Base-by-base conservation (phyloP, 2,113 vertebrate species). In the Trichechus manatus region DNA sequence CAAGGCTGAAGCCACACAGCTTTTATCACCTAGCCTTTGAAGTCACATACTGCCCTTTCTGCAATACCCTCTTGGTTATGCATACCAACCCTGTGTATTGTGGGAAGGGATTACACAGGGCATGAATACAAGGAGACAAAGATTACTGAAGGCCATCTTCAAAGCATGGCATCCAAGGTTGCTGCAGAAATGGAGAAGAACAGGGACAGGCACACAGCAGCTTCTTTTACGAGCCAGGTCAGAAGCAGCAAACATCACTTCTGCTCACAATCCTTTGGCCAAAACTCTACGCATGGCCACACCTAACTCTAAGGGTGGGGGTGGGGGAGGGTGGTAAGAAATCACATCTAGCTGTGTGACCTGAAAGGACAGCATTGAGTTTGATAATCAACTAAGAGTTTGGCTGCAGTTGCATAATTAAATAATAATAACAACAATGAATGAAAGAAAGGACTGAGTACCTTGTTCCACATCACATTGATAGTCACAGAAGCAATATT, bases 141-240 rank as follows among this genome's bases (percentile, higher is more conserved):
- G 42, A 31, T 56, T 63, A 20, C 1, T 17, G 50, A 15, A 68
- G 8, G 27, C 36, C 29, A 68, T 53, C 19, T 72, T 87, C 64
- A 86, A 77, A 70, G 17, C 25, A 23, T n/a, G 19, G 14, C 22
- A 63, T 20, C 39, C 50, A 63, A 20, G 15, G 2, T 89, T 50
- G 42, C 25, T 75, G 2, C 4, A 78, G 74, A 75, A 66, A 78
- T 27, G 19, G 59, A 22, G 93, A 19, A 11, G 6, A 53, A 7
- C 11, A 9, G 25, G 5, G 4, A 78, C 14, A 4, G 64, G 39
- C 6, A 1, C 20, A 20, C 0, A 8, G 23, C 5, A 70, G 56
- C 9, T 36, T 47, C 53, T 31, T 29, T 13, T 14, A n/a, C 2
- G 44, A n/a, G 13, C 85, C 42, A 25, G 68, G 7, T 59, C 25